Base-by-base conservation (phyloP, 2,113 vertebrate genomes). In the Oreochromis niloticus region DNA sequence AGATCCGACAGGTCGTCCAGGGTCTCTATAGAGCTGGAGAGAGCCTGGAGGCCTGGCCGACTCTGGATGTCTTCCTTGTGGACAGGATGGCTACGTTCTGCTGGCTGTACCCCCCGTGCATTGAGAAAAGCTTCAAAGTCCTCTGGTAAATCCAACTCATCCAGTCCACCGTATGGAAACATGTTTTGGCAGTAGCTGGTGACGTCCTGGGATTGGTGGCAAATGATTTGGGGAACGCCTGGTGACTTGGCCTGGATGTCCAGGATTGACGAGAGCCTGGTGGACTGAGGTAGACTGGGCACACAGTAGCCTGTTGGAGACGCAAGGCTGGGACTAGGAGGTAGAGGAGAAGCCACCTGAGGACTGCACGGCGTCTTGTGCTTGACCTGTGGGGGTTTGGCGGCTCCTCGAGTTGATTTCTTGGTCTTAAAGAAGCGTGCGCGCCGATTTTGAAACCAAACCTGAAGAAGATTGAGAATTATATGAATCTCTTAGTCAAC, bases 361-460 rank as follows among this genome's bases (percentile, higher is more conserved):
- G 61, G 32, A 56, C 50, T 81, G 24, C 10, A 24, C 7, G 39
- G 4, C 2, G 54, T 17, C 1, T 71, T 11, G 86, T 17, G 16
- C 16, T 14, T 54, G 12, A 56, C 12, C 57, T 78, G 73, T 1
- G 30, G 17, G 9, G 39, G 9, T 27, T 55, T 82, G 5, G 41
- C 1, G 8, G 11, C 16, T 17, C 63, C 85, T 81, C 50, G 81
- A 50, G 90, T 34, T 9, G 86, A 89, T 71, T 97, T 97, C 87
- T 97, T 80, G 81, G 91, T 96, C 85, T 97, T 98, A 89, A 97
- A 97, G 92, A 95, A 96, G 27, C 97, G 96, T 5, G 97, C 97
- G 1, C 97, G 94, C 4, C 96, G 94, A 79, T 98, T 98, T 93
- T 98, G 97, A 93, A 98, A 98, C 97, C 97, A 98, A 9, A 98